These are phyloP conservation scores for Xiphophorus couchianus DNA, from an alignment of 2,113 vertebrate species.

Conservation along the genomic window DNA sequence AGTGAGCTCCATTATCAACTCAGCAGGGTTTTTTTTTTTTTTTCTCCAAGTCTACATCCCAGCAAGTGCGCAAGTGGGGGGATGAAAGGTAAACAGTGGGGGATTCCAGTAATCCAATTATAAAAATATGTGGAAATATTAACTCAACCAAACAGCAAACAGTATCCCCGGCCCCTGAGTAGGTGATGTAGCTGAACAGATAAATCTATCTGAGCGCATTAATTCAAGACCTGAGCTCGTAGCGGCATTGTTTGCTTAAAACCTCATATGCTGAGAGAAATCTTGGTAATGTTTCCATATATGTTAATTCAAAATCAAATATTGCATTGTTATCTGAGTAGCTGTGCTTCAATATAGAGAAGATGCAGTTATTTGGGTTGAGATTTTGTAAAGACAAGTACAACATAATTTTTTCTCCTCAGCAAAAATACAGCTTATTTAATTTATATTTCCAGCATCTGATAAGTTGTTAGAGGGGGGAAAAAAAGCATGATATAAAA, in stretches of 20 bases:
- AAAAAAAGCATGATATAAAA: neutral
- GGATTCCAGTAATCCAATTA: slow-evolving; percentile 15
- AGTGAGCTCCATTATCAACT: slow-evolving; percentile 3
- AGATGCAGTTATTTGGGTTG: slow-evolving; percentile 7
- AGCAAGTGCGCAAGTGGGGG: slow-evolving; percentile 4
- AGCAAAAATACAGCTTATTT: slow-evolving; percentile 8
- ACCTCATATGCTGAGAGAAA: slow-evolving; percentile 25
- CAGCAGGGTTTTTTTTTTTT: slow-evolving; percentile 15
- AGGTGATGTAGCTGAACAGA: slow-evolving; percentile 38
- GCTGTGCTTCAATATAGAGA: slow-evolving; percentile 36
- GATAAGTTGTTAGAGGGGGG: neutral
- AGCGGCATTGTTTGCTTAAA: slow-evolving; percentile 40
- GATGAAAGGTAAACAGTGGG: slow-evolving; percentile 11
- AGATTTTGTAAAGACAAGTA: slow-evolving; percentile 31
- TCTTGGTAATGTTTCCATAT: slow-evolving; percentile 37
- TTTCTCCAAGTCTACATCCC: slow-evolving; percentile 3
- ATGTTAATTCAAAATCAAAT: slow-evolving; percentile 64
- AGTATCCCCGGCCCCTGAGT: neutral
- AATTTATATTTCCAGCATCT: slow-evolving; percentile 20
- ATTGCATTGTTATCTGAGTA: slow-evolving; percentile 48
- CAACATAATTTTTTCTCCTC: neutral
- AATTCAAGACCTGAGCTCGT: slow-evolving; percentile 41
- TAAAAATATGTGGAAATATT: slow-evolving; percentile 26
- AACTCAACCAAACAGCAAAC: slow-evolving; percentile 10
- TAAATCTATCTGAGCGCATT: slow-evolving; percentile 24